These are phyloP conservation scores for Drosophila nannoptera DNA, from an alignment of 1,140 invertebrate genomes.

Conservation along the genomic window DNA sequence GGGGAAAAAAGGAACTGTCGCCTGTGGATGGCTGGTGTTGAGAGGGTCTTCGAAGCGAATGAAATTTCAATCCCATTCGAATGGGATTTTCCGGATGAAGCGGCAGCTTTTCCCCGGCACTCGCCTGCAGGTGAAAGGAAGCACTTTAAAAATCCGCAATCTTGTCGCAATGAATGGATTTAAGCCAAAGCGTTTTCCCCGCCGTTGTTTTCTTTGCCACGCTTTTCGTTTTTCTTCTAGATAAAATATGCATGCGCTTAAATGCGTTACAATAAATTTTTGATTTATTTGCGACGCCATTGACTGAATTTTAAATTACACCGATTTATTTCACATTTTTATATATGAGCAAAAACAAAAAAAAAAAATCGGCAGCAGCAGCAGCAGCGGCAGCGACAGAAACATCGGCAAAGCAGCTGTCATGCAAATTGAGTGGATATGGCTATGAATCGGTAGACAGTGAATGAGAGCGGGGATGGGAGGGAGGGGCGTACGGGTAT, in stretches of 20 bases:
- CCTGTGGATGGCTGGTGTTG: too few species aligned
- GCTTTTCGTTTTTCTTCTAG: constrained; percentile 28
- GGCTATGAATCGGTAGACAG: constrained; percentile 7
- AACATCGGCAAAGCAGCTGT: constrained; percentile 51
- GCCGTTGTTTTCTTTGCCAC: neutral
- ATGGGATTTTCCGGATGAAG: too few species aligned
- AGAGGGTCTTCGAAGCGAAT: neutral
- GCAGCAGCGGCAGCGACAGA: constrained; percentile 11
- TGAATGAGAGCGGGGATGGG: neutral
- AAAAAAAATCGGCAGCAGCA: constrained; percentile 3
- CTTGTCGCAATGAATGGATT: constrained; percentile 15
- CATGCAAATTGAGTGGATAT: constrained; percentile 55
- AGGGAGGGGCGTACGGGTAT: neutral
- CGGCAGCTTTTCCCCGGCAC: too few species aligned
- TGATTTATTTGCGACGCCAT: constrained; percentile 76
- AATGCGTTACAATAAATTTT: constrained; percentile 76
- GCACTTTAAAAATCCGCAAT: constrained; percentile 16
- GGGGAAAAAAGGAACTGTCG: too few species aligned
- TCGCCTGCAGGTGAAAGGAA: neutral
- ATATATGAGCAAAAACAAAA: constrained; percentile 36
- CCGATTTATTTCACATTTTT: constrained; percentile 71
- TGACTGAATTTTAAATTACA: constrained; percentile 75
- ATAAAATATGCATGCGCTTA: constrained; percentile 74
- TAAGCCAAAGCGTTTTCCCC: neutral
- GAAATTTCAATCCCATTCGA: neutral